Evolutionary conservation across 2,113 vertebrate species (phyloP), one percentile per base, ranked within the genome.

Genomic region (Setophaga petechia): DNA sequence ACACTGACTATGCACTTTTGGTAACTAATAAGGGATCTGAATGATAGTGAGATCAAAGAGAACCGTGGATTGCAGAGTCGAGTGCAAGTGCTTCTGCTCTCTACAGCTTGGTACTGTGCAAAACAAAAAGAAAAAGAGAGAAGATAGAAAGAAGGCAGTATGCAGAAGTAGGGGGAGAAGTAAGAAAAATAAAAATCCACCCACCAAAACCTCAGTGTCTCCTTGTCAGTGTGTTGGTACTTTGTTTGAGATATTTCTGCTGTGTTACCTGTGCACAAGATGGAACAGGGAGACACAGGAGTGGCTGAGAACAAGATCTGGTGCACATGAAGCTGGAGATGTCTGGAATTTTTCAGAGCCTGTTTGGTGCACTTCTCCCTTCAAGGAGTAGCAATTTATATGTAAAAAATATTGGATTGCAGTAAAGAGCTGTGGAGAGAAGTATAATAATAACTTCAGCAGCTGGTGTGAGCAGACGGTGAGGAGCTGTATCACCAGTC

Each of bases 181-280:
- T 18, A 15, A 24, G 12, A 20, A 3, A 24, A 28, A 19, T 5
- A 16, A 7, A 21, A 33, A 5, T 27, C 27, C 58, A 74, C 6
- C 6, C 37, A 71, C 49, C 14, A 28, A 47, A 79, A 33, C 9
- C 11, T 27, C 16, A 37, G 58, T 61, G 16, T 16, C 35, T 27
- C 18, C 9, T 22, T 66, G 11, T 44, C 43, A 62, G 7, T 2
- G 0, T n/a, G 15, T 46, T 0, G 2, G 46, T 46, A 37, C 68
- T 19, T 69, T 66, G 12, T 44, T 91, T 7, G 68, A 17, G 28
- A n/a, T 44, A 24, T 68, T 84, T 87, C 63, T 90, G 23, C 35
- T 67, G 23, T 5, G 77, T 33, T 39, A 35, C 44, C 37, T 47
- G 65, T 72, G 46, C 37, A 15, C 43, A 33, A 12, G 15, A 23